Conservation (phyloP, 30 jellyfish, hydroid and myxozoan species). For the Clytia hemisphaerica region DNA sequence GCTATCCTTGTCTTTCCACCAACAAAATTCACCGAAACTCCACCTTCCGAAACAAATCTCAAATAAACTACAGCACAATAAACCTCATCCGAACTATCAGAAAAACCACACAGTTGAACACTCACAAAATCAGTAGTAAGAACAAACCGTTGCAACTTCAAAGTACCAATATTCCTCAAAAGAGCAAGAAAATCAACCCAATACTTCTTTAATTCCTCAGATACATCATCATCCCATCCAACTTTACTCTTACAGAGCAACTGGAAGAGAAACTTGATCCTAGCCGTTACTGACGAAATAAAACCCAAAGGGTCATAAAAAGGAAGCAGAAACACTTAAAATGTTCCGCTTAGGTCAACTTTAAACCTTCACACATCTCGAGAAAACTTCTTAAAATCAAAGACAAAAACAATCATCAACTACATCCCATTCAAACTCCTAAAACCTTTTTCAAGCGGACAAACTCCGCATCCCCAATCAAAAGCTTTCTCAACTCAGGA, state of each 20-base stretch:
- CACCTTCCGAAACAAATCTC: constrained; percentile 35
- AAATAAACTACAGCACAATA: constrained; percentile 59
- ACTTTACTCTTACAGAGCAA: constrained; percentile 43
- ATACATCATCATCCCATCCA: constrained; percentile 51
- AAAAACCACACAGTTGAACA: constrained; percentile 55
- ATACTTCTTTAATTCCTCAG: constrained; percentile 8
- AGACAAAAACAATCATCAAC: neutral
- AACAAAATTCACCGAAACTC: constrained; percentile 31
- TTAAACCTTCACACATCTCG: constrained; percentile 34
- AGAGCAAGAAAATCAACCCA: constrained; percentile 21
- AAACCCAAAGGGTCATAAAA: constrained; percentile 81
- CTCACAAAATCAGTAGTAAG: neutral
- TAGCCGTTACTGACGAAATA: constrained; percentile 17
- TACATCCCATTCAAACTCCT: constrained; percentile 35
- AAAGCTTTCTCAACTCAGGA: neutral
- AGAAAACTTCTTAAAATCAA: constrained; percentile 17
- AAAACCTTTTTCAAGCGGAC: constrained; percentile 7
- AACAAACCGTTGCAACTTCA: neutral
- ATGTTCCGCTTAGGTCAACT: constrained; percentile 48
- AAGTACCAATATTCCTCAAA: neutral
- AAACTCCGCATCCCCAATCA: neutral
- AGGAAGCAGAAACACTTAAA: constrained; percentile 53
- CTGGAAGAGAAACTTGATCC: constrained; percentile 39
- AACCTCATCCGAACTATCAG: constrained; percentile 51
- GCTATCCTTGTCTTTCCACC: constrained; percentile 57